These are phyloP conservation scores for Thermophis baileyi DNA, from an alignment of 2,113 vertebrate genomes.

Conservation along the genomic window DNA sequence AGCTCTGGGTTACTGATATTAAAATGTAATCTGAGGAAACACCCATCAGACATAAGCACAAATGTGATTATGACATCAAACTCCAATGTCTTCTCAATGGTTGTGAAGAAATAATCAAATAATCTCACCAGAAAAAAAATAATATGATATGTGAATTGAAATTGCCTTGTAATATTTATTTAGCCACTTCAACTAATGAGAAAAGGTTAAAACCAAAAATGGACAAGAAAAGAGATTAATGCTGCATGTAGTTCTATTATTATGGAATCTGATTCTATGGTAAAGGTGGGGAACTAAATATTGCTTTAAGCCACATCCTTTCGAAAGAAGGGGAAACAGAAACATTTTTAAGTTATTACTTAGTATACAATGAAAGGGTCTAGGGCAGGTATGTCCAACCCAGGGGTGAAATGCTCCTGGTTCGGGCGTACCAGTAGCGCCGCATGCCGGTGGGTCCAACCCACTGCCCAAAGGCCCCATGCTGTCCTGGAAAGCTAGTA, in stretches of 20 bases:
- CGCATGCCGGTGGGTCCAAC: too few relatives aligned
- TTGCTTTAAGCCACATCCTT: background rate
- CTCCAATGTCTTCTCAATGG: background rate
- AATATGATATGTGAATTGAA: conserved; percentile 13
- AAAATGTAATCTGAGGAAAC: conserved; percentile 4
- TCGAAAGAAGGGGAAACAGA: background rate
- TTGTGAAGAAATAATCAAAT: conserved; percentile 53
- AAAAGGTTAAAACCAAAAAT: background rate
- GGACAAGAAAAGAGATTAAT: conserved; percentile 4
- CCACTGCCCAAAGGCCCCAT: too few relatives aligned
- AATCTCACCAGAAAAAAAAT: conserved; percentile 12
- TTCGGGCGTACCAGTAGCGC: too few relatives aligned
- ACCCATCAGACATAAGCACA: conserved; percentile 40
- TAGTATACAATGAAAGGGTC: background rate
- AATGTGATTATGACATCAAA: conserved; percentile 40
- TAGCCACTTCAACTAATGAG: conserved; percentile 5
- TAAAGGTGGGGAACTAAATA: background rate
- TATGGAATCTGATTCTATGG: background rate
- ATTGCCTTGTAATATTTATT: conserved; percentile 5
- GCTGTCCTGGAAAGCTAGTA: too few relatives aligned
- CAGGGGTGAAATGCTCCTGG: too few relatives aligned
- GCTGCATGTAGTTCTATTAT: background rate
- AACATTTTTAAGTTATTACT: background rate
- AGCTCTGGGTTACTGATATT: background rate
- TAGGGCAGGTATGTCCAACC: too few relatives aligned